Base-by-base conservation (phyloP, 2,113 vertebrate species). In the Psammodynastes pulverulentus region DNA sequence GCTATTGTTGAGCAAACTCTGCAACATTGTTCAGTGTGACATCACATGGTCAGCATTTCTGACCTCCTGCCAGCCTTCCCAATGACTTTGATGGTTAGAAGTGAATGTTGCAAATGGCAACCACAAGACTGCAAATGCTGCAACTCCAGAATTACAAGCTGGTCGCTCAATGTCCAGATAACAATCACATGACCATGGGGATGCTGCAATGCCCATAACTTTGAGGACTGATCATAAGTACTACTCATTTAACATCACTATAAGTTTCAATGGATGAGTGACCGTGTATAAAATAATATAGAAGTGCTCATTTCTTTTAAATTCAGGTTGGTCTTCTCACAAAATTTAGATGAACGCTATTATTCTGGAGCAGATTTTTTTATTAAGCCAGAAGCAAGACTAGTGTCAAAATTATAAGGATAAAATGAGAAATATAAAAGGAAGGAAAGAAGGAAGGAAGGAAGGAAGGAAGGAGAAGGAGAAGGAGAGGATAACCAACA, bases 331-430 rank as follows among this genome's bases (percentile, higher is more conserved):
- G n/a, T n/a, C 13, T 72, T 72, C 45, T 43, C 62, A 0, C 6
- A 67, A 13, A 39, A 93, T 84, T 91, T 46, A 48, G 51, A 92
- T 24, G 48, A 8, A 86, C 0, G 43, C 26, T 53, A 89, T 3
- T 9, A 95, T 58, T 86, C 52, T 94, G 90, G 72, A 94, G 51
- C 1, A 19, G 85, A 15, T 62, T 86, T 56, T 24, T 72, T 34
- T 24, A 72, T 26, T 58, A 87, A 91, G 84, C n/a, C 58, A 90
- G 62, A 46, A 67, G 62, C 23, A 91, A 51, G 29, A 15, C 92
- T 94, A 86, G 93, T 29, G 0, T 39, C 93, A 88, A 34, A 93
- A 19, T 17, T 89, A 7, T 24, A 53, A 3, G 26, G 26, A 62
- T 62, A 62, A 62, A 62, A n/a, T 62, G 26, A 62, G 26, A 62